phyloP scores from a whole-genome alignment of 2,888 invertebrate species.

The Cataglyphis livida region DNA sequence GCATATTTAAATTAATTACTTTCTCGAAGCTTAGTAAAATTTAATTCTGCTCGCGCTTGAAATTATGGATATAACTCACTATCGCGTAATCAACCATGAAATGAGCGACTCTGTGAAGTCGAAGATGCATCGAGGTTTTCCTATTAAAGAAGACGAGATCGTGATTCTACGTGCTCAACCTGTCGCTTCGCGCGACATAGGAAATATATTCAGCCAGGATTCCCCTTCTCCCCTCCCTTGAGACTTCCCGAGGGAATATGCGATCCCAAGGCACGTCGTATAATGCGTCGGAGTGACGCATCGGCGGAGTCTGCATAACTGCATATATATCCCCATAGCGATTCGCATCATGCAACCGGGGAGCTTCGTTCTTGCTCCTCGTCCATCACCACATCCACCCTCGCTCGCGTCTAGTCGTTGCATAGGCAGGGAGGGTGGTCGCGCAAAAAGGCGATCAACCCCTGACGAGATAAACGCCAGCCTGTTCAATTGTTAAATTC shows the following conservation, averaged over 20 bases:
- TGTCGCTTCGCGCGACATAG: constrained; percentile 64
- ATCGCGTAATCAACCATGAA: not conserved
- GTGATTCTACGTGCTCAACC: constrained; percentile 58
- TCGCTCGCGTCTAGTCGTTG: constrained; percentile 41
- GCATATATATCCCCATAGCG: constrained; percentile 78
- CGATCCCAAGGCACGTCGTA: constrained; percentile 74
- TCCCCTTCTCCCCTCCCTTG: constrained; percentile 38
- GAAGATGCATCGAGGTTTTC: constrained; percentile 31
- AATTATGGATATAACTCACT: not conserved
- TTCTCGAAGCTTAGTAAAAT: not conserved
- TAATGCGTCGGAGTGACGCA: constrained; percentile 80
- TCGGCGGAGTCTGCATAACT: constrained; percentile 80
- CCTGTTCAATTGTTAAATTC: constrained; percentile 56
- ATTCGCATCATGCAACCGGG: constrained; percentile 71
- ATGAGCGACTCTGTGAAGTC: not conserved
- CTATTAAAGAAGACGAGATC: constrained; percentile 42
- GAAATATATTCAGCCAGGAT: constrained; percentile 68
- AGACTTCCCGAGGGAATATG: constrained; percentile 72
- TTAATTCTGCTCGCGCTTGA: not conserved
- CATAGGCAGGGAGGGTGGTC: constrained; percentile 35
- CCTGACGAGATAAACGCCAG: constrained; percentile 54
- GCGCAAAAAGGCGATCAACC: constrained; percentile 52
- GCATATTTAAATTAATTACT: constrained; percentile 8
- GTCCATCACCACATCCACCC: constrained; percentile 75
- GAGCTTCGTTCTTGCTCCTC: constrained; percentile 69